phyloP scores from a whole-genome alignment of 2,888 invertebrate genomes.

The Tridacna gigas region DNA sequence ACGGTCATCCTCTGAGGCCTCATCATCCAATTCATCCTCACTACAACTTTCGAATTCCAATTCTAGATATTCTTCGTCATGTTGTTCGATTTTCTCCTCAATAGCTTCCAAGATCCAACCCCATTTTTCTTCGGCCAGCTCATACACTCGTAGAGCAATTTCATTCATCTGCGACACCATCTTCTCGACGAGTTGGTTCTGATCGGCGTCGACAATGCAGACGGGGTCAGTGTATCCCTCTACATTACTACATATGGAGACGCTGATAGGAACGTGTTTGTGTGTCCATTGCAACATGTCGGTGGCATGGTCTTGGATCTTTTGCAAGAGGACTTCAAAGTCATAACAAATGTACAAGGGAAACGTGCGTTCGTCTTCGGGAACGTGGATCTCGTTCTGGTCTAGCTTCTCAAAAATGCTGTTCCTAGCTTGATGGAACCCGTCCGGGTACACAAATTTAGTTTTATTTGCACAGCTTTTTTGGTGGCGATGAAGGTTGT shows the following conservation, averaged over 20 bases:
- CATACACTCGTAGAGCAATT: background rate
- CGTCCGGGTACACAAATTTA: slow-evolving; percentile 50
- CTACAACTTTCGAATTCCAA: background rate
- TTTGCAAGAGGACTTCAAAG: slow-evolving; percentile 45
- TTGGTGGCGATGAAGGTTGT: slow-evolving; percentile 42
- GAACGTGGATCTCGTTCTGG: slow-evolving; percentile 44
- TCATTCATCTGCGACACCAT: background rate
- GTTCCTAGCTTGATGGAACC: slow-evolving; percentile 28
- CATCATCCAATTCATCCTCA: background rate
- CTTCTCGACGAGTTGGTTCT: background rate
- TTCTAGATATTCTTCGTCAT: background rate
- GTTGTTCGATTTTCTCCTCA: background rate
- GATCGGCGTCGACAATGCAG: background rate
- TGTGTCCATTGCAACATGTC: slow-evolving; percentile 41
- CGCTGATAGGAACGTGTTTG: no score
- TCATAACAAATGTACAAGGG: slow-evolving; percentile 47
- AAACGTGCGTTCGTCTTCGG: no score
- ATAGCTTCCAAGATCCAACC: background rate
- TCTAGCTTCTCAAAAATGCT: slow-evolving; percentile 50
- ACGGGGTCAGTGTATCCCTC: background rate
- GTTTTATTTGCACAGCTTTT: slow-evolving; percentile 40
- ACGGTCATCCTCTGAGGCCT: background rate
- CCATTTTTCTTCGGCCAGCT: background rate
- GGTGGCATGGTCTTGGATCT: slow-evolving; percentile 25
- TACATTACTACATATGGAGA: no score